These are phyloP conservation scores for Stichodactyla mertensii DNA, from an alignment of 64 coral and sea anemone species.

Conservation along the genomic window DNA sequence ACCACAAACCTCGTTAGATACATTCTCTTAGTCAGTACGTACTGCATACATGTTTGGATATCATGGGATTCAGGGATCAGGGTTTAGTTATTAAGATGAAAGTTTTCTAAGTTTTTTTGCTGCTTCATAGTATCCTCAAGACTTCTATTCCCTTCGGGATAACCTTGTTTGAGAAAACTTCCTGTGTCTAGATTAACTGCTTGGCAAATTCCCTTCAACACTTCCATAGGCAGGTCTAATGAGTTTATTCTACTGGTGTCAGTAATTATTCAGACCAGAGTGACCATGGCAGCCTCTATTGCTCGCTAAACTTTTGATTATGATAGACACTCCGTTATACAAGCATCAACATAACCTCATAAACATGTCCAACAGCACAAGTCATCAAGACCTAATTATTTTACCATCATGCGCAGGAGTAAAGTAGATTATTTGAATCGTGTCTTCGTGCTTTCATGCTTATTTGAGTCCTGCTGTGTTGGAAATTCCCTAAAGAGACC, in stretches of 20 bases:
- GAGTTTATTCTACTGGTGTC: neutral
- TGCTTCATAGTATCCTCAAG: no score
- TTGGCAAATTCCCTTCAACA: no score
- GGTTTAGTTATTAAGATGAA: no score
- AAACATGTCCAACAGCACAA: neutral
- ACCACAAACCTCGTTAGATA: no score
- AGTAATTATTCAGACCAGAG: neutral
- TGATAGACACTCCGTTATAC: neutral
- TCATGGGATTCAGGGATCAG: no score
- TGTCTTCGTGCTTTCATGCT: neutral
- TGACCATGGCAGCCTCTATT: neutral
- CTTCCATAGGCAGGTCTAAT: no score
- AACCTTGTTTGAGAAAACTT: no score
- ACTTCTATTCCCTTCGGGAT: no score
- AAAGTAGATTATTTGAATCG: neutral
- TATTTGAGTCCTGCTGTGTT: conserved; percentile 1
- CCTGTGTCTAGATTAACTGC: no score
- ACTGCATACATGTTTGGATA: no score
- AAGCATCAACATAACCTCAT: conserved; percentile 33
- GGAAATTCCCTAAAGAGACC: neutral
- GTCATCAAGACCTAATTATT: conserved; percentile 26
- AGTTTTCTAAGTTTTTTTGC: no score
- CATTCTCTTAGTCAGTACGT: no score
- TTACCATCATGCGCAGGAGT: conserved; percentile 11
- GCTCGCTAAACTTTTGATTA: neutral